These are phyloP conservation scores for Potamilus streckersoni DNA, from an alignment of 1,140 invertebrate species.

Conservation along the genomic window DNA sequence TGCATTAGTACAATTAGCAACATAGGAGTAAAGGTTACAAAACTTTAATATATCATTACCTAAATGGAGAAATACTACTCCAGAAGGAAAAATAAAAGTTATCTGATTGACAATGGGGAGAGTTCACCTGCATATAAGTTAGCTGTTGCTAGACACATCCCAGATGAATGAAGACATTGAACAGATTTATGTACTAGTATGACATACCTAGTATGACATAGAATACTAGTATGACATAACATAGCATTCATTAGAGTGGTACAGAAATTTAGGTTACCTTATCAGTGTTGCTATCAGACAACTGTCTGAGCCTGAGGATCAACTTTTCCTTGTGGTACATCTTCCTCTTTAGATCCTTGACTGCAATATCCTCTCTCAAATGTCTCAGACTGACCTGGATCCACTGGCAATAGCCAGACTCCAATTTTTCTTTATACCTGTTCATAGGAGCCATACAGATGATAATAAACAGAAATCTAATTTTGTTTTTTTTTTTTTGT, in stretches of 20 bases:
- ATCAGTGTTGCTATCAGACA: conserved; percentile 19
- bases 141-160: conserved; percentile 2
- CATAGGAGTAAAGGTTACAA: too few relatives aligned
- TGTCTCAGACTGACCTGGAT: conserved; percentile 36
- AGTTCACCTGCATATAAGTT: neutral
- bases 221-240: neutral
- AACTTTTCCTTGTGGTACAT: conserved; percentile 48
- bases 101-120: too few relatives aligned
- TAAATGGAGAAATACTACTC: too few relatives aligned
- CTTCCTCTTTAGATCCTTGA: conserved; percentile 51
- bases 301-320: conserved; percentile 39
- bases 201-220: too few relatives aligned
- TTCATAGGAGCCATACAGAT: conserved; percentile 2
- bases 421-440: conserved; percentile 45
- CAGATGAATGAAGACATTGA: neutral
- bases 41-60: too few relatives aligned
- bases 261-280: conserved; percentile 22
- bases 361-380: conserved; percentile 47
- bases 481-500: neutral
- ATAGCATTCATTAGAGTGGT: conserved; percentile 3
- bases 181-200: conserved; percentile 1
- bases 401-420: conserved; percentile 40
- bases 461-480: neutral
- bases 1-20: too few relatives aligned
- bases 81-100: too few relatives aligned